Base-by-base conservation (phyloP, 2,888 invertebrate genomes). In the Drosophila colorata region DNA sequence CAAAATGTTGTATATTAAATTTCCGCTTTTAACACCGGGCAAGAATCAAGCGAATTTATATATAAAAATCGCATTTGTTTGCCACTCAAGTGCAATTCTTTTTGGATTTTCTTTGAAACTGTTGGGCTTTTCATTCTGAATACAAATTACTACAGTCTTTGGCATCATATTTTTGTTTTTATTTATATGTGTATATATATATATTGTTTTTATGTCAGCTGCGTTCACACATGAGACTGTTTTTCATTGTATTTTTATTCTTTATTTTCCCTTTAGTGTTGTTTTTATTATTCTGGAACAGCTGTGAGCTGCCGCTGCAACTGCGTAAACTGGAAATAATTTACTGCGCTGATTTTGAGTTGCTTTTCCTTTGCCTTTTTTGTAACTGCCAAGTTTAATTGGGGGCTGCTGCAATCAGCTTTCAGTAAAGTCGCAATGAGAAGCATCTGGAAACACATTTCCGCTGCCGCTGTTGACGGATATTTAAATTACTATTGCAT, bases 1-100 rank as follows among this genome's bases (percentile, higher is more conserved):
- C 28, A 66, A 66, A 51, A 58, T 83, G 63, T 63, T 69, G 71
- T 55, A 61, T 48, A 59, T 85, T 57, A 64, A 71, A 66, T 64
- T 73, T 52, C 33, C 18, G 23, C 46, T 56, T 53, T 67, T 59
- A 51, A 67, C 40, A 52, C 51, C 43, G 57, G 28, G 52, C 40
- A 57, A 18, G 25, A 18, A 40, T 4, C 14, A 14, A 8, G 28
- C 14, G 43, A 16, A 23, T 11, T 41, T 16, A 35, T 28, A 59
- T 25, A 59, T 46, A 38, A 46, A 69, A 35, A 18, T 28, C 28
- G 18, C 6, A 7, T 48, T 41, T 23, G 35, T 16, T 44, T 38
- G 41, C 25, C 35, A 8, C 25, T 20, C 9, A 25, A 74, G 35
- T 56, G 51, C 38, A 35, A n/a, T 58, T 31, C 13, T 33, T 43